Conservation (phyloP, 2,797 vertebrate genomes). For the Eulemur rubriventer region DNA sequence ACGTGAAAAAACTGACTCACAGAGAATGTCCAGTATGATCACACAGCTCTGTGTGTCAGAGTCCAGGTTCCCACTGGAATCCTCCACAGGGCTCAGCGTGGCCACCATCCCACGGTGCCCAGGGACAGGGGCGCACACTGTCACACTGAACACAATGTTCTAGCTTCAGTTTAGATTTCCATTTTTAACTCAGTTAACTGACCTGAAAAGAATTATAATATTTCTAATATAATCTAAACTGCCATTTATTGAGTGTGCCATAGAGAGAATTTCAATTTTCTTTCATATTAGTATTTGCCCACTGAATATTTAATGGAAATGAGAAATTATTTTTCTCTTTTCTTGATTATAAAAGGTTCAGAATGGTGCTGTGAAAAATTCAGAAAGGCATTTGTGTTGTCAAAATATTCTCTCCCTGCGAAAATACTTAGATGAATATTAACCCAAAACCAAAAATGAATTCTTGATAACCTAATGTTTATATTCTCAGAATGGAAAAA, state of each 20-base stretch:
- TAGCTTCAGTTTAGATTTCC: conserved; percentile 51
- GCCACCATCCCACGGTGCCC: too few relatives aligned
- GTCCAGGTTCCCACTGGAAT: background rate
- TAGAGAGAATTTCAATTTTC: conserved; percentile 74
- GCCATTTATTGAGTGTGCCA: conserved; percentile 47
- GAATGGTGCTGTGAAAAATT: conserved; percentile 44
- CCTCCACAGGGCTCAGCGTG: background rate
- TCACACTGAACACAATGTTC: conserved; percentile 1
- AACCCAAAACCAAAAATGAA: conserved; percentile 19
- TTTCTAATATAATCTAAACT: conserved; percentile 66
- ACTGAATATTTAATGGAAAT: conserved; percentile 69
- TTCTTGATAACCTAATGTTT: background rate
- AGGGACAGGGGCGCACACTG: background rate
- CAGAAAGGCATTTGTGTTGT: conserved; percentile 44
- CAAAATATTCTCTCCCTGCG: background rate
- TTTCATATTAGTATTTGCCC: conserved; percentile 67
- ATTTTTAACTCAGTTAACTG: conserved; percentile 47
- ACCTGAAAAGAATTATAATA: conserved; percentile 56
- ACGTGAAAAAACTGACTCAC: background rate
- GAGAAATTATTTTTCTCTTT: conserved; percentile 66
- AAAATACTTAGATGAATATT: conserved; percentile 38
- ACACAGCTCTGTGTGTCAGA: background rate
- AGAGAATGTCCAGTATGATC: background rate
- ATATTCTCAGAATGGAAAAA: background rate
- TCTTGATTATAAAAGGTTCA: conserved; percentile 60